Base-by-base conservation (phyloP, 2,888 invertebrate species). In the Alloscopus bannaensis region DNA sequence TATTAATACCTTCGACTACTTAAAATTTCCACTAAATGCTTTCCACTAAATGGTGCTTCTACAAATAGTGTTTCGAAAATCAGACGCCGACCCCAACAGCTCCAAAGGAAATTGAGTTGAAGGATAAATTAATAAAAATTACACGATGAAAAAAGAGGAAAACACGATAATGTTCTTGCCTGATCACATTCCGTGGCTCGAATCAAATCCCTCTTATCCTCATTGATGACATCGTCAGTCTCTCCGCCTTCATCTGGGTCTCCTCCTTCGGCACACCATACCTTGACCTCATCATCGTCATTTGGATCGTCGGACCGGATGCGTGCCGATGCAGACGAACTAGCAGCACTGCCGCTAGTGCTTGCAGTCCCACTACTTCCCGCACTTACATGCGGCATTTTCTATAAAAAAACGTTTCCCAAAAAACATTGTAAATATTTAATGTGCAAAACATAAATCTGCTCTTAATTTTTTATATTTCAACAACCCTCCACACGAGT, bases 221-320 rank as follows among this genome's bases (percentile, higher is more conserved):
- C 86, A 50, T 86, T 83, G 71, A 86, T 86, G 77, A 84, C 84
- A 82, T 86, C 86, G 81, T 86, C 86, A 28, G 83, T 80, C 75
- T 84, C 84, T 29, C 81, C 81, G 52, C 85, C 86, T 50, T 86
- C 86, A 65, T 83, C 83, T 29, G 80, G 81, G n/a, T n/a, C n/a
- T n/a, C n/a, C n/a, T 57, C 84, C 84, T 52, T 84, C 86, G 20
- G 81, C 84, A 72, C 83, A 80, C 62, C 84, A 85, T 18, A 86
- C 84, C 81, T 85, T 86, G 57, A 86, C 84, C 77, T 86, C 86
- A 72, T 86, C 86, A 65, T 84, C 83, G 82, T 85, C 86, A 79
- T 85, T 84, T 18, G 86, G 85, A 80, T 86, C 86, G 60, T 86
- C 86, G 69, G 83, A 81, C 71, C 84, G 78, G 72, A 83, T 83